Conservation (phyloP, 2,797 vertebrate species). For the Benthosema pterotum region DNA sequence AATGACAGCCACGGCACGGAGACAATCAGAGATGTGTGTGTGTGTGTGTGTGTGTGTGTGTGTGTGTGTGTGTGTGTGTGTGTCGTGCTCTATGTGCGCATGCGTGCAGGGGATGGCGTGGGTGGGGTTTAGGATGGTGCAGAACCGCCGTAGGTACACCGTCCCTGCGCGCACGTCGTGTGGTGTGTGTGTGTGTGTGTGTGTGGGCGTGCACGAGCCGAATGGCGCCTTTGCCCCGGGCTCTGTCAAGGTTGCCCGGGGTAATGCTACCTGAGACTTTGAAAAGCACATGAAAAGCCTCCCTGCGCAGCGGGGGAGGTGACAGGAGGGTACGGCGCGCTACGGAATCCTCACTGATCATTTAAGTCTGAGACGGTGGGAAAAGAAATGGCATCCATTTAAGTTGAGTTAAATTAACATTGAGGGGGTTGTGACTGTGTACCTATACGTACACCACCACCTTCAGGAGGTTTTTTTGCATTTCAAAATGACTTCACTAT, state of each 20-base stretch:
- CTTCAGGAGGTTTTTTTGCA: slow-evolving; percentile 52
- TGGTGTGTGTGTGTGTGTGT: slow-evolving; percentile 26
- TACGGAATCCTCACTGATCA: not conserved
- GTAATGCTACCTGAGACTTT: slow-evolving; percentile 76
- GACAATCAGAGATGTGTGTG: slow-evolving; percentile 71
- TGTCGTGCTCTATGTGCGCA: slow-evolving; percentile 20
- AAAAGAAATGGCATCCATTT: too few species aligned
- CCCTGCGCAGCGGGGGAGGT: slow-evolving; percentile 63
- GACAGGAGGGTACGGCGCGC: slow-evolving; percentile 42
- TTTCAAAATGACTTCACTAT: slow-evolving; percentile 60
- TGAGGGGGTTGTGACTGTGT: too few species aligned
- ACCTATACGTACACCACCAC: too few species aligned
- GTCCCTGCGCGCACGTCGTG: slow-evolving; percentile 36
- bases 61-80: slow-evolving; percentile 30
- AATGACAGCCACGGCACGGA: slow-evolving; percentile 78
- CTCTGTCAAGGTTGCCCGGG: slow-evolving; percentile 75
- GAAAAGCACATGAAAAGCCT: slow-evolving; percentile 78
- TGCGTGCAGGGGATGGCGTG: slow-evolving; percentile 28
- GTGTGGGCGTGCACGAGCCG: slow-evolving; percentile 18
- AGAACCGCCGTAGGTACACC: slow-evolving; percentile 24
- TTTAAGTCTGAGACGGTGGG: too few species aligned
- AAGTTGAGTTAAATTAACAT: too few species aligned
- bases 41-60: slow-evolving; percentile 24
- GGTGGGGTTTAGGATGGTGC: slow-evolving; percentile 37
- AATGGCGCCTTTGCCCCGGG: slow-evolving; percentile 72